Base-by-base conservation (phyloP, 1,140 invertebrate genomes). In the Semibalanus balanoides region DNA sequence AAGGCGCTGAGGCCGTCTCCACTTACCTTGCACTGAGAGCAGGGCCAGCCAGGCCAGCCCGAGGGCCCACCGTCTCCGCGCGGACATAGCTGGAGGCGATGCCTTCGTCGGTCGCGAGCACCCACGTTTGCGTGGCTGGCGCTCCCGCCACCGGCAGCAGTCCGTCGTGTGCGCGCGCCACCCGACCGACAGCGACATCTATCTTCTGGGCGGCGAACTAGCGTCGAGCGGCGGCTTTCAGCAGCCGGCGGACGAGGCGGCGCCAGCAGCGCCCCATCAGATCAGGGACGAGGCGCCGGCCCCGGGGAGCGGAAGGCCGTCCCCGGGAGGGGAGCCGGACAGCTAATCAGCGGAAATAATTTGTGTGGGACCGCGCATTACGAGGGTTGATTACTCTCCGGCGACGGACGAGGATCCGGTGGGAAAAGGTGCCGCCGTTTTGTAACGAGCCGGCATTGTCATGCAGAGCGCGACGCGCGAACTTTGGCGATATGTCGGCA, bases 291-390 rank as follows among this genome's bases (percentile, higher is more conserved):
- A 5, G 22, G 51, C 11, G 1, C 51, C 51, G 7, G 22, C 51
- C 51, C 51, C 51, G 51, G 51, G 11, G 51, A 64, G 51, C 51
- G 51, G 51, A 64, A 64, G 22, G 51, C 51, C 5, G 51, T 1
- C 51, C 51, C 51, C 11, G 51, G 14, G 51, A 64, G 51, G 51
- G 51, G 51, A 64, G 51, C 51, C 51, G 7, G 51, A 64, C 51
- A 64, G 51, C 51, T 64, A 64, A 64, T 64, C 51, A 64, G 51
- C 51, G 51, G 51, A 64, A 64, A 64, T 64, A 64, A 64, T 64
- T 64, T 64, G 51, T 64, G 51, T 64, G 51, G 51, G 51, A 64
- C 51, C 51, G 51, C 14, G 51, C 51, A 64, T 64, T 64, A 64
- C 22, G 51, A 64, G 51, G 51, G 51, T 19, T 64, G 51, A 64